These are phyloP conservation scores for Drosophila lowei DNA, from an alignment of 1,140 invertebrate species.

Conservation along the genomic window DNA sequence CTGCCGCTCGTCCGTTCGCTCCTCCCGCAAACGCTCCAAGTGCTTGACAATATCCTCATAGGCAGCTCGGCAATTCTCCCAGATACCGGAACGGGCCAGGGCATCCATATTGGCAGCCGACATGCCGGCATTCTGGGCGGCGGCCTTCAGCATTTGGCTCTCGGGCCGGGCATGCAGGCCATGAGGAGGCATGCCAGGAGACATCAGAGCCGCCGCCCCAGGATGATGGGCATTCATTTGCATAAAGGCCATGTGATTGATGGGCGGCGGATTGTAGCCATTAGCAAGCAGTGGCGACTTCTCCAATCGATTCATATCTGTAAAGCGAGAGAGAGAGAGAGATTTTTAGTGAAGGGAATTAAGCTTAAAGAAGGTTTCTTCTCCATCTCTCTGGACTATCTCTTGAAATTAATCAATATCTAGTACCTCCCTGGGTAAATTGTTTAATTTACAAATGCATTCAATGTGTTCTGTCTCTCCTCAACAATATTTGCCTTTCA, in stretches of 20 bases:
- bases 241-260: constrained; percentile 95
- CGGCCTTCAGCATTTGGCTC: constrained; percentile 89
- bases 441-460: constrained; percentile 39
- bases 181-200: constrained; percentile 93
- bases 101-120: constrained; percentile 92
- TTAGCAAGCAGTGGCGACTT: constrained; percentile 96
- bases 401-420: constrained; percentile 9
- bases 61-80: constrained; percentile 96
- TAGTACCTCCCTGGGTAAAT: constrained; percentile 19
- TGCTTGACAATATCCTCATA: constrained; percentile 97
- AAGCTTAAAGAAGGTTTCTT: not conserved
- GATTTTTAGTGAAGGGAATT: constrained; percentile 14
- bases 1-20: constrained; percentile 87
- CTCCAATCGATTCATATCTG: constrained; percentile 93
- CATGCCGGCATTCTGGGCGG: constrained; percentile 86
- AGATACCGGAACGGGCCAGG: constrained; percentile 93
- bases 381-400: no score
- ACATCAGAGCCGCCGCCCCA: constrained; percentile 90
- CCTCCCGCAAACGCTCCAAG: constrained; percentile 94
- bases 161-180: constrained; percentile 88
- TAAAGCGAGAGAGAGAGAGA: constrained; percentile 63
- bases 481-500: constrained; percentile 43
- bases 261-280: constrained; percentile 96
- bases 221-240: constrained; percentile 89
- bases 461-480: constrained; percentile 7